Evolutionary conservation across 2,113 vertebrate genomes (phyloP).

Genomic region (Sylvilagus bachmani): DNA sequence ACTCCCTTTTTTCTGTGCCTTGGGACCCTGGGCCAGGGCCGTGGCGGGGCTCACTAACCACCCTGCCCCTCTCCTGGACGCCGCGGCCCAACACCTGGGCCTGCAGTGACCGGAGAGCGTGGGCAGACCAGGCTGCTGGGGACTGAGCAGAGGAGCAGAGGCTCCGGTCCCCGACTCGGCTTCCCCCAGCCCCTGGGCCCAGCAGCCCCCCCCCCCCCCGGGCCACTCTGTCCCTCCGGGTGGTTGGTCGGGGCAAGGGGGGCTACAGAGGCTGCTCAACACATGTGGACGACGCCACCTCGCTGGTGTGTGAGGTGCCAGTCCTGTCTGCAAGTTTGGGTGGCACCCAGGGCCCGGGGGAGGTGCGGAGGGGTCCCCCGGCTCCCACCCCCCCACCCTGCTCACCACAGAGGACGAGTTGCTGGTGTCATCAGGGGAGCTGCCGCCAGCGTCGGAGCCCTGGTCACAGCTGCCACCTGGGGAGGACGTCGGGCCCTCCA

Average conservation of each 20-base stretch:
- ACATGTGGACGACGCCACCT: too few relatives aligned
- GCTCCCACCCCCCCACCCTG: not conserved
- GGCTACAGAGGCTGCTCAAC: too few relatives aligned
- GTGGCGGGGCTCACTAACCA: too few relatives aligned
- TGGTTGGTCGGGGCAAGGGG: not conserved
- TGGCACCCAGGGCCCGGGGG: not conserved
- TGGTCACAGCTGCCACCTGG: conserved; percentile 70
- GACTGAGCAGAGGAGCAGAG: fast-evolving
- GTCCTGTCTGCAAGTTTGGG: not conserved
- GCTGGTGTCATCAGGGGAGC: conserved; percentile 81
- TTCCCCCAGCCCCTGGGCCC: not conserved
- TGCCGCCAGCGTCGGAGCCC: conserved; percentile 67
- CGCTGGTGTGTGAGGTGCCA: not conserved
- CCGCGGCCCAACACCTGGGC: not conserved
- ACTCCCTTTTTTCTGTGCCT: not conserved
- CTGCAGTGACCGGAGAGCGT: not conserved
- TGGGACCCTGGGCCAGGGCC: not conserved
- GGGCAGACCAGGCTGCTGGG: not conserved
- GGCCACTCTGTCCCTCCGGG: not conserved
- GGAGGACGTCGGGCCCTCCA: conserved; percentile 78
- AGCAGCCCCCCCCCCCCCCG: not conserved
- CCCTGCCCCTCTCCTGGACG: not conserved
- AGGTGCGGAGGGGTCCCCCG: not conserved
- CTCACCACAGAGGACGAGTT: conserved; percentile 83
- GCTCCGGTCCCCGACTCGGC: not conserved